phyloP scores from a whole-genome alignment of 2,113 vertebrate species.

The Microcebus griseorufus region DNA sequence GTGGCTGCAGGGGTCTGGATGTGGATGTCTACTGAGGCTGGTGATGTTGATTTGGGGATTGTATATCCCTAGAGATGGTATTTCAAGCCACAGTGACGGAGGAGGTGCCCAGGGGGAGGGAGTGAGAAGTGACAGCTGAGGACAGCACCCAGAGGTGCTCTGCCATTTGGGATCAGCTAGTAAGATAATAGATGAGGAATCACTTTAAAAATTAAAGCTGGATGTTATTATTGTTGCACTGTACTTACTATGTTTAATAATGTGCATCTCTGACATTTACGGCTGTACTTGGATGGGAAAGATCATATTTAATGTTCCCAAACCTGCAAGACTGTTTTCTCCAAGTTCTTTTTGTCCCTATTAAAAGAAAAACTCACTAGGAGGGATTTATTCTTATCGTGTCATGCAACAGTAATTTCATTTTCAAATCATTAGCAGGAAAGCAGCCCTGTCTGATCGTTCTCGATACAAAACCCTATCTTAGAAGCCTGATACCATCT shows the following conservation, averaged over 20 bases:
- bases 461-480: constrained; percentile 8
- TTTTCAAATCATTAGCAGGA: constrained; percentile 72
- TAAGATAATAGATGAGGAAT: neutral
- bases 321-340: constrained; percentile 56
- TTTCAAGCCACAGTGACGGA: neutral
- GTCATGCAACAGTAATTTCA: constrained; percentile 62
- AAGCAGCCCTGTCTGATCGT: constrained; percentile 37
- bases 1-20: neutral
- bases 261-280: neutral
- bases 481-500: constrained; percentile 52
- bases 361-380: constrained; percentile 65
- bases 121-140: neutral
- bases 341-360: constrained; percentile 49
- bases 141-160: neutral
- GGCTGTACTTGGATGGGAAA: neutral
- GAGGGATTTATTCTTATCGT: constrained; percentile 50
- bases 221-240: neutral
- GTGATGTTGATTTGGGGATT: neutral
- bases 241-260: neutral
- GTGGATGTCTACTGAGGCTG: neutral
- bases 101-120: neutral
- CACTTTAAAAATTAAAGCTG: neutral
- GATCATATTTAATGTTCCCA: constrained; percentile 64
- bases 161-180: neutral
- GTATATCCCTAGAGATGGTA: neutral